phyloP scores from a whole-genome alignment of 2,113 vertebrate genomes.

The Connochaetes taurinus region DNA sequence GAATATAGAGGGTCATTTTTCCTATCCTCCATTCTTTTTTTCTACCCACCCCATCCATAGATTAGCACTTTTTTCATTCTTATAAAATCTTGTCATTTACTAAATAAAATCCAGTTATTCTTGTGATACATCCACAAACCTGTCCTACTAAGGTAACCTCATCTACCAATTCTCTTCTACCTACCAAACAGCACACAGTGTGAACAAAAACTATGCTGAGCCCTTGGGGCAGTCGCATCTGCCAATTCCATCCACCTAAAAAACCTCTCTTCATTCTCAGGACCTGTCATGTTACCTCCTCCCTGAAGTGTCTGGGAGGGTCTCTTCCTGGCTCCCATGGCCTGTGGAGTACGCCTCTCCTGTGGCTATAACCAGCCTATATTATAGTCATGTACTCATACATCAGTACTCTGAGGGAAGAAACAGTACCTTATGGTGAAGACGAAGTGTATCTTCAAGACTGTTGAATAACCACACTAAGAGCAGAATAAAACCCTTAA shows the following conservation, averaged over 20 bases:
- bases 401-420: not conserved
- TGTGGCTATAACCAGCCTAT: not conserved
- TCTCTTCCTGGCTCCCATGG: not conserved
- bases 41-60: not conserved
- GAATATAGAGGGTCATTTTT: not conserved
- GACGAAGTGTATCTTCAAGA: not conserved
- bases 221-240: not conserved
- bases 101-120: not conserved
- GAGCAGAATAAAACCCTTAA: not conserved
- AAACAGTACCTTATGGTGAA: not conserved
- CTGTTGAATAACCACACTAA: not conserved
- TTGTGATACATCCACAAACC: not conserved
- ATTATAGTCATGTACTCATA: not conserved
- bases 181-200: not conserved
- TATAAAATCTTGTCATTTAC: not conserved
- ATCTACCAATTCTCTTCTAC: not conserved
- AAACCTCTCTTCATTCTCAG: not conserved
- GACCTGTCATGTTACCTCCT: not conserved
- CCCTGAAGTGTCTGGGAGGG: not conserved
- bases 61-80: not conserved
- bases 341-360: not conserved
- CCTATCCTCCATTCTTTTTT: not conserved
- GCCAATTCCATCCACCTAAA: not conserved
- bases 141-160: not conserved
- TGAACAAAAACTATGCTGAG: not conserved